Percentiles rank a stretch among this genome's conserved stretches.
phyloP scores from a whole-genome alignment of 1,140 invertebrate species.

The Trachymyrmex cornetzi region DNA sequence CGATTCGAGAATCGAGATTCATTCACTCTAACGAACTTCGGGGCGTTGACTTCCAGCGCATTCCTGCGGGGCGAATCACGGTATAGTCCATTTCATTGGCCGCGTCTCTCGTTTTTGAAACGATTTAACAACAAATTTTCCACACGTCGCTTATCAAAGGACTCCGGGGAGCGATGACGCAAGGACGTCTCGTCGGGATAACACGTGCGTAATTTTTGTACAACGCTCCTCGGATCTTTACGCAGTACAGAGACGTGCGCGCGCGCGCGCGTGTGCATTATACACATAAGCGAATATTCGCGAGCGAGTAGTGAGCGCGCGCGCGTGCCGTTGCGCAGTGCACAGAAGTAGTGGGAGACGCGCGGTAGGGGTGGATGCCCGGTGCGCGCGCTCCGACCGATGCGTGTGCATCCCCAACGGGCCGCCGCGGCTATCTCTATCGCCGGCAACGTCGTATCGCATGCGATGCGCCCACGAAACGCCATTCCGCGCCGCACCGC shows the following conservation, averaged over 20 bases:
- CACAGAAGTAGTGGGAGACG: background rate
- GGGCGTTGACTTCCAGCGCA: conserved; percentile 41
- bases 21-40: conserved; percentile 37
- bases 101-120: conserved; percentile 24
- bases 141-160: conserved; percentile 32
- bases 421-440: conserved; percentile 64
- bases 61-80: conserved; percentile 44
- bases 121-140: conserved; percentile 21
- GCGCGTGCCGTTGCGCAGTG: conserved; percentile 23
- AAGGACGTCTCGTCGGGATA: background rate
- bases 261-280: background rate
- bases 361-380: conserved; percentile 69
- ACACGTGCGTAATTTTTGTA: conserved; percentile 39
- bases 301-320: background rate
- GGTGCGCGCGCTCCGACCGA: conserved; percentile 68
- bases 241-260: background rate
- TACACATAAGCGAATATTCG: background rate
- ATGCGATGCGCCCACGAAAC: conserved; percentile 74
- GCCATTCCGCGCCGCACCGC: conserved; percentile 28
- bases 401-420: conserved; percentile 66
- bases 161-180: background rate
- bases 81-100: background rate
- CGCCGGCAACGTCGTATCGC: conserved; percentile 80
- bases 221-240: background rate
- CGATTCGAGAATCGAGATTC: conserved; percentile 15